Evolutionary conservation across 1,140 invertebrate genomes (phyloP).

Genomic region (Pteromalus puparum): DNA sequence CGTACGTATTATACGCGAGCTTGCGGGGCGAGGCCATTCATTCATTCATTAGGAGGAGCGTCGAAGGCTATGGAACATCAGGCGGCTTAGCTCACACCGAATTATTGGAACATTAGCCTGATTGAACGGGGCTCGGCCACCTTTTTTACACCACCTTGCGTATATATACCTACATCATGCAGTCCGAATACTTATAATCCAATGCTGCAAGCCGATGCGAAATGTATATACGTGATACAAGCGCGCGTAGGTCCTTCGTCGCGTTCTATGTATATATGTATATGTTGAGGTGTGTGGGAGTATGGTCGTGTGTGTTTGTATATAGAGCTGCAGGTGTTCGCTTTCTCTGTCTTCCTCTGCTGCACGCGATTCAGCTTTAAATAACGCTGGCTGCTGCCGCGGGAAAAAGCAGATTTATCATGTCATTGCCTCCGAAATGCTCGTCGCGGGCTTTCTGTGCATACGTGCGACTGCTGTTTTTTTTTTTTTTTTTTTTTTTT

Average conservation of each 20-base stretch:
- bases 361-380: not conserved
- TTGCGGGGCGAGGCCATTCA: constrained; percentile 43
- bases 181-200: not conserved
- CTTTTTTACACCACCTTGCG: not conserved
- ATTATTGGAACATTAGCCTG: constrained; percentile 74
- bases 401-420: not conserved
- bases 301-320: not conserved
- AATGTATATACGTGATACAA: not conserved
- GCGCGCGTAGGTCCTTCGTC: not conserved
- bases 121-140: constrained; percentile 62
- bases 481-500: too few relatives aligned
- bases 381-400: not conserved
- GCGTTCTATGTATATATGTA: too few relatives aligned
- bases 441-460: not conserved
- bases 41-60: constrained; percentile 60
- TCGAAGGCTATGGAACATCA: constrained; percentile 54
- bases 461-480: too few relatives aligned
- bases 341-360: not conserved
- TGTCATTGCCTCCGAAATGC: not conserved
- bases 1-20: constrained; percentile 1
- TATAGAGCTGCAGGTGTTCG: not conserved
- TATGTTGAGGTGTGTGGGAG: too few relatives aligned
- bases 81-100: constrained; percentile 55
- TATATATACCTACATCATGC: not conserved
- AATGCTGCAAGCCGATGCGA: not conserved